Evolutionary conservation across 2,797 vertebrate species (phyloP).

Genomic region (Sebastiscus albofasciatus): DNA sequence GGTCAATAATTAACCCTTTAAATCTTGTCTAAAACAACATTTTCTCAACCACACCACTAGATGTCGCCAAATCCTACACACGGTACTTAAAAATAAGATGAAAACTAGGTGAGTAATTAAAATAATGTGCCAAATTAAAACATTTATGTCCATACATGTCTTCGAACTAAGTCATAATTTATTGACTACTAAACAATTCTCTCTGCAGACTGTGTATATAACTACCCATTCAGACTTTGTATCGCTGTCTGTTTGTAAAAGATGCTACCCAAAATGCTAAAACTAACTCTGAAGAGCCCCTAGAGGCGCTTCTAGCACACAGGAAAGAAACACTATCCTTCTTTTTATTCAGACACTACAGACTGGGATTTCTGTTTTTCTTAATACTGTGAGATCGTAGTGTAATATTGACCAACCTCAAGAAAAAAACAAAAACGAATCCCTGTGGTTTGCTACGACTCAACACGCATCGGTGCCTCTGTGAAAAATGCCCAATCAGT

Average conservation of each 20-base stretch:
- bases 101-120: neutral
- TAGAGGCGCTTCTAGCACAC: neutral
- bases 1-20: no score
- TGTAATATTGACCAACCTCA: slow-evolving; percentile 49
- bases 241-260: neutral
- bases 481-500: slow-evolving; percentile 82
- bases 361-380: slow-evolving; percentile 40
- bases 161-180: neutral
- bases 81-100: neutral
- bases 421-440: slow-evolving; percentile 62
- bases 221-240: neutral
- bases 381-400: slow-evolving; percentile 30
- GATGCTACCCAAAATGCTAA: neutral
- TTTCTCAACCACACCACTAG: no score
- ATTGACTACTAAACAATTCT: neutral
- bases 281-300: neutral
- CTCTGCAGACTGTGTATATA: neutral
- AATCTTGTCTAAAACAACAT: no score
- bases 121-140: neutral
- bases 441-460: slow-evolving; percentile 79
- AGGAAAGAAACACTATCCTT: neutral
- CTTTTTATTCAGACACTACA: slow-evolving; percentile 10
- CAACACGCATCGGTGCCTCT: slow-evolving; percentile 85
- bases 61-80: no score
- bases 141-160: neutral